phyloP scores from a whole-genome alignment of 2,113 vertebrate species.

The Numida meleagris region DNA sequence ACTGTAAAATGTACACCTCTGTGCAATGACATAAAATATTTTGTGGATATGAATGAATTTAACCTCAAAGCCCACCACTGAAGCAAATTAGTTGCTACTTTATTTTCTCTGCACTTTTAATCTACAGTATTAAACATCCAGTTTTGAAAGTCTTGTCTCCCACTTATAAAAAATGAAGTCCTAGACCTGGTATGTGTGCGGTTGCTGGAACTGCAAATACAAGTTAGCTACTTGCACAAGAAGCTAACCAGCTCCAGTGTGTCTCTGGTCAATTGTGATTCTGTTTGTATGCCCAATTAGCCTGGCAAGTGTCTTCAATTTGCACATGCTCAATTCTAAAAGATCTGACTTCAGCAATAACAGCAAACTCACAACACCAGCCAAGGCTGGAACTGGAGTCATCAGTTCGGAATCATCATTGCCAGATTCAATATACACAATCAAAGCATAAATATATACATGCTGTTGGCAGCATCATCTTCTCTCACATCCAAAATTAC shows the following conservation, averaged over 20 bases:
- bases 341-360: not conserved
- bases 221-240: not conserved
- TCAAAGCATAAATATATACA: slow-evolving; percentile 22
- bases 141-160: not conserved
- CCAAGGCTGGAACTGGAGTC: not conserved
- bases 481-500: slow-evolving; percentile 9
- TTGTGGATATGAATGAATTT: not conserved
- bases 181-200: not conserved
- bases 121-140: not conserved
- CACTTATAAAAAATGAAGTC: not conserved
- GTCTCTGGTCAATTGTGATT: not conserved
- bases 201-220: not conserved
- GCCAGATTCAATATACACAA: not conserved
- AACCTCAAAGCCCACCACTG: not conserved
- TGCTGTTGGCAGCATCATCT: not conserved
- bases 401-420: not conserved
- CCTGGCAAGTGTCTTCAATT: not conserved
- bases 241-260: not conserved
- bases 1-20: slow-evolving; percentile 17
- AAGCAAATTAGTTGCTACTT: not conserved
- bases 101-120: slow-evolving; percentile 8
- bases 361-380: not conserved
- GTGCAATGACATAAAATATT: slow-evolving; percentile 22
- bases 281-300: not conserved
- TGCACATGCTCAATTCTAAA: not conserved